Evolutionary conservation across 1,140 invertebrate genomes (phyloP).

Genomic region (Drosophila lacertosa): DNA sequence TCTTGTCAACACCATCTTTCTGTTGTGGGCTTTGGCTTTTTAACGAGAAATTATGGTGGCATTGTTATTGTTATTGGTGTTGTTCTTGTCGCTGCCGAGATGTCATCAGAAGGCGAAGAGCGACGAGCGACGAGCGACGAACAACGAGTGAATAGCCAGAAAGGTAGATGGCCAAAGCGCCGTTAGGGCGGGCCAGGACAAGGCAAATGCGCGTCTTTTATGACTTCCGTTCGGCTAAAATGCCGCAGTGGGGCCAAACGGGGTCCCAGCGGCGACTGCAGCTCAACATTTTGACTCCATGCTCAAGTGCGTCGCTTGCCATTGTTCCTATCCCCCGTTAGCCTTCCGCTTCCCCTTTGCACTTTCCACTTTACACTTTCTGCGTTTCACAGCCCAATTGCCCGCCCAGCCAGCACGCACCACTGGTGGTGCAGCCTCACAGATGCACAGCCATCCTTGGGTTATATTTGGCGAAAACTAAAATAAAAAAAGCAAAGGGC

Average conservation of each 20-base stretch:
- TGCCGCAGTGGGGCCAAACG: constrained; percentile 57
- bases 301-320: constrained; percentile 45
- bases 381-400: not conserved
- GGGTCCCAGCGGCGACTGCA: constrained; percentile 40
- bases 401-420: not conserved
- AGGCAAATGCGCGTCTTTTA: constrained; percentile 74
- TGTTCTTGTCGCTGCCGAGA: constrained; percentile 54
- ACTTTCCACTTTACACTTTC: not conserved
- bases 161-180: not conserved
- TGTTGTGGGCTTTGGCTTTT: constrained; percentile 64
- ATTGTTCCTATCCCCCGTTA: constrained; percentile 25
- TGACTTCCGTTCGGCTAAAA: constrained; percentile 80
- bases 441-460: constrained; percentile 12
- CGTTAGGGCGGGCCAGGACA: constrained; percentile 1
- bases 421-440: not conserved
- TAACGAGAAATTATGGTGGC: constrained; percentile 74
- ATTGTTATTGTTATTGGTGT: constrained; percentile 66
- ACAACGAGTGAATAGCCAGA: not conserved
- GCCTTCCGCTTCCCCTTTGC: not conserved
- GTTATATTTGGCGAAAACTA: constrained; percentile 49
- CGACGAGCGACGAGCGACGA: too few species aligned
- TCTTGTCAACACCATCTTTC: constrained; percentile 46
- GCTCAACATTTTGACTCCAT: constrained; percentile 50
- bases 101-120: constrained; percentile 43
- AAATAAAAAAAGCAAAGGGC: too few species aligned